phyloP scores from a whole-genome alignment of 2,888 invertebrate species.

The Drosophila barbarae region DNA sequence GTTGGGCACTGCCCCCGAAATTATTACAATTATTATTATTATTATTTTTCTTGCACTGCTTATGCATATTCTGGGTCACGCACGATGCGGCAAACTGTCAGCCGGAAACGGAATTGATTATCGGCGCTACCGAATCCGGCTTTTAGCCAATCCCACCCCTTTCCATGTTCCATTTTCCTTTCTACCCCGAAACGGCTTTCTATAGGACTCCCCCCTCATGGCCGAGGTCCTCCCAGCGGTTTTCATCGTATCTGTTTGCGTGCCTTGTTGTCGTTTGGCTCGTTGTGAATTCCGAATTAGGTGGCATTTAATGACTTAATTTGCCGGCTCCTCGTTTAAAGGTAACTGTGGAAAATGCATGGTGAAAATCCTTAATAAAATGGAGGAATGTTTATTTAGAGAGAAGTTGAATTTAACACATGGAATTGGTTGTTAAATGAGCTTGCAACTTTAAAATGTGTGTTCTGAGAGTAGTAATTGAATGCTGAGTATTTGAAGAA shows the following conservation, averaged over 20 bases:
- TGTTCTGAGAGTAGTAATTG: neutral
- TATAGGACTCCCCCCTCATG: neutral
- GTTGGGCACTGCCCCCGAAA: slow-evolving; percentile 32
- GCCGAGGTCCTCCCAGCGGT: neutral
- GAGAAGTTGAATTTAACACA: neutral
- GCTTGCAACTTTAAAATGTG: neutral
- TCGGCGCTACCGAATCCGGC: slow-evolving; percentile 48
- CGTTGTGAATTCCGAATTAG: slow-evolving; percentile 53
- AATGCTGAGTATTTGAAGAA: too few species aligned
- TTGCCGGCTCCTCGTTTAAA: slow-evolving; percentile 19
- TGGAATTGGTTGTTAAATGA: neutral
- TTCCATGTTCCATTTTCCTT: neutral
- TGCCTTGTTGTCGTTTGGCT: slow-evolving; percentile 57
- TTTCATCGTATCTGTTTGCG: slow-evolving; percentile 69
- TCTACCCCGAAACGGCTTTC: neutral
- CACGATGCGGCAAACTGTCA: slow-evolving; percentile 50
- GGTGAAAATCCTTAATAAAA: neutral
- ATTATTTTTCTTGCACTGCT: slow-evolving; percentile 39
- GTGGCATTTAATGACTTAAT: slow-evolving; percentile 62
- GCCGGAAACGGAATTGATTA: slow-evolving; percentile 72
- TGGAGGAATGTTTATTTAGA: neutral
- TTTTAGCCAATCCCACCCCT: slow-evolving; percentile 12
- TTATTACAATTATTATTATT: slow-evolving; percentile 71
- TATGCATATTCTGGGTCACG: slow-evolving; percentile 64
- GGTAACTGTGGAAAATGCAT: slow-evolving; percentile 3